phyloP scores from a whole-genome alignment of 2,113 vertebrate genomes.

The Charina bottae region DNA sequence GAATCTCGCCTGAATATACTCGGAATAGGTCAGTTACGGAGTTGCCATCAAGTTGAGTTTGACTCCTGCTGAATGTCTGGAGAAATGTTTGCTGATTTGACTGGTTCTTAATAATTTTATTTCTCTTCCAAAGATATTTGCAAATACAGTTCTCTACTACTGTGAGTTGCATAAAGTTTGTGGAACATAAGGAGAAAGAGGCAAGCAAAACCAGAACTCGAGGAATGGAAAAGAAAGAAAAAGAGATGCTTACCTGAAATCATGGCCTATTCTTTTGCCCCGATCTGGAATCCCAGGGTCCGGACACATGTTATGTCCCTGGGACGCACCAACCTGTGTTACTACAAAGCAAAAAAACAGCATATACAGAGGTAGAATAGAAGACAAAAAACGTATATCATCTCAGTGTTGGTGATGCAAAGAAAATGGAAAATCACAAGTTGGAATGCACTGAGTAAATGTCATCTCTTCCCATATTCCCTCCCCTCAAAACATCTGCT shows the following conservation, averaged over 20 bases:
- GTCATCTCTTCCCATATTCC: background rate
- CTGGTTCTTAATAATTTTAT: no score
- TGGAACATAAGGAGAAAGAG: background rate
- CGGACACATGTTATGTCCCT: slow-evolving; percentile 99
- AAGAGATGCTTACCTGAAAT: slow-evolving; percentile 88
- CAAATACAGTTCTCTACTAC: background rate
- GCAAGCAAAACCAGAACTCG: background rate
- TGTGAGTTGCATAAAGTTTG: background rate
- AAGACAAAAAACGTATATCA: slow-evolving; percentile 56
- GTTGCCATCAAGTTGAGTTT: no score
- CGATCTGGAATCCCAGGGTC: slow-evolving; percentile 96
- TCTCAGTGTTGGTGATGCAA: slow-evolving; percentile 56
- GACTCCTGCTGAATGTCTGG: no score
- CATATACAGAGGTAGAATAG: slow-evolving; percentile 77
- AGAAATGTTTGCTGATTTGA: no score
- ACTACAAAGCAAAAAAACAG: slow-evolving; percentile 87
- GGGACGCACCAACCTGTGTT: slow-evolving; percentile 98
- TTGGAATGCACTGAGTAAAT: background rate
- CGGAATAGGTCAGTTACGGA: no score
- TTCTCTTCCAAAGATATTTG: no score
- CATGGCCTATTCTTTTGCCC: slow-evolving; percentile 97
- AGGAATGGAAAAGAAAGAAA: background rate
- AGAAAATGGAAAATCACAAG: slow-evolving; percentile 60
- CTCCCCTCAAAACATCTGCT: slow-evolving; percentile 11
- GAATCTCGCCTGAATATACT: no score